These are phyloP conservation scores for Lasioglossum figueresi DNA, from an alignment of 2,888 invertebrate species.

Conservation along the genomic window DNA sequence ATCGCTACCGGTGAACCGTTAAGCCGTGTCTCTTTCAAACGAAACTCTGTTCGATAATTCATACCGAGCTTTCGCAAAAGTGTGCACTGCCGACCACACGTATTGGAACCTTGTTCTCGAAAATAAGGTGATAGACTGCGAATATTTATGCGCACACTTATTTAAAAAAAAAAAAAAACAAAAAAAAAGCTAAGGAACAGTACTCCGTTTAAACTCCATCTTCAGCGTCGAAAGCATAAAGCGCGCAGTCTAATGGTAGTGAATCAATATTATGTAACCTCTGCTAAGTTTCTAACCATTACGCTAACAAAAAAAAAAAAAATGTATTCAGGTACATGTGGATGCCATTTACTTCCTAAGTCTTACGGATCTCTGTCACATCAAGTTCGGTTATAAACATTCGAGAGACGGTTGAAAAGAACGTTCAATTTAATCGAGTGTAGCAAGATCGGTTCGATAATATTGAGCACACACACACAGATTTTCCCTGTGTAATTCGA, in stretches of 20 bases:
- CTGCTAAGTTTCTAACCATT: neutral
- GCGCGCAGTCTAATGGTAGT: neutral
- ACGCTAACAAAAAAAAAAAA: neutral
- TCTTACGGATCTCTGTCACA: neutral
- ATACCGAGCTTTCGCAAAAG: neutral
- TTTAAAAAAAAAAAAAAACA: neutral
- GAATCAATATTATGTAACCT: neutral
- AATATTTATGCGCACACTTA: neutral
- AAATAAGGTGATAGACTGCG: neutral
- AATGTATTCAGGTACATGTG: slow-evolving; percentile 3
- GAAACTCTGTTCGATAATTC: neutral
- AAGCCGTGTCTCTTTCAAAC: neutral
- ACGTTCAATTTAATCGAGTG: neutral
- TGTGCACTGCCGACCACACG: neutral
- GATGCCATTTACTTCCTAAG: neutral
- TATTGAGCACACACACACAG: neutral
- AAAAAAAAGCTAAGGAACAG: neutral
- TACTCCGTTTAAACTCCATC: neutral
- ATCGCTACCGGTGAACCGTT: slow-evolving; percentile 9
- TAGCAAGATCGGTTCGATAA: neutral
- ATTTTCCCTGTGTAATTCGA: neutral
- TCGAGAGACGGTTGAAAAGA: neutral
- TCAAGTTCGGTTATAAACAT: neutral
- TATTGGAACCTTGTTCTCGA: neutral
- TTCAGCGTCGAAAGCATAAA: neutral